A percentile compares a stretch with the other conserved stretches of the same genome.
These are phyloP conservation scores for Mobula hypostoma DNA, from an alignment of 2,113 vertebrate genomes.

Conservation along the genomic window DNA sequence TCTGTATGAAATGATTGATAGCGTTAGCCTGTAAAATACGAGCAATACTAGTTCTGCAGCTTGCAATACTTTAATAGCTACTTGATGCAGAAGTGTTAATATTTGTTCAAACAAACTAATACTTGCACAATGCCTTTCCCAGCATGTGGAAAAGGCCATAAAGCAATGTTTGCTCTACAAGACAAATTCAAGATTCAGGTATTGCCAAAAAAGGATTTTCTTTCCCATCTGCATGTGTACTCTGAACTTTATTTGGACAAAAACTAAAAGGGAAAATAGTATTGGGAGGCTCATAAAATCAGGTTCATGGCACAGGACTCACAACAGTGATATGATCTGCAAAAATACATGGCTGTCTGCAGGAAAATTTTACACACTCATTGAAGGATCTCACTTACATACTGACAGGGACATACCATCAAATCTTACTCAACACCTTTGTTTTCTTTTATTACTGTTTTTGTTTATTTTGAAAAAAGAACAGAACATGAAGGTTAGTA, in stretches of 20 bases:
- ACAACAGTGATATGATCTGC: not conserved
- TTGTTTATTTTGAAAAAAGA: not conserved
- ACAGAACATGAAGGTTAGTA: too few relatives aligned
- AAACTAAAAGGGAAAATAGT: not conserved
- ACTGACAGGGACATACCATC: not conserved
- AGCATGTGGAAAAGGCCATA: not conserved
- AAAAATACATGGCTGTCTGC: not conserved
- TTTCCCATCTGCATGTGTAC: not conserved
- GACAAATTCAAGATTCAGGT: not conserved
- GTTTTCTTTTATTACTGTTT: too few relatives aligned
- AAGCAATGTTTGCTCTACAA: constrained; percentile 8
- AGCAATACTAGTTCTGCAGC: too few relatives aligned
- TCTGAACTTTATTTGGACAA: not conserved
- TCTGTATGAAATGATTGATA: not conserved
- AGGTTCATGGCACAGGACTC: not conserved
- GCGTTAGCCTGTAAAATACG: too few relatives aligned
- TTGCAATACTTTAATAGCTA: not conserved
- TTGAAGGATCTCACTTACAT: not conserved
- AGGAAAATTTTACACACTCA: not conserved
- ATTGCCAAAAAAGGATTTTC: not conserved
- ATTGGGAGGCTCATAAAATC: not conserved
- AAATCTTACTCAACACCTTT: not conserved
- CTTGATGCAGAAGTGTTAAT: not conserved
- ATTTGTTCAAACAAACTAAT: constrained; percentile 25
- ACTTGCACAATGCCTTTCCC: constrained; percentile 18